phyloP scores from a whole-genome alignment of 1,140 invertebrate genomes.

The Leptoteleia sp. region DNA sequence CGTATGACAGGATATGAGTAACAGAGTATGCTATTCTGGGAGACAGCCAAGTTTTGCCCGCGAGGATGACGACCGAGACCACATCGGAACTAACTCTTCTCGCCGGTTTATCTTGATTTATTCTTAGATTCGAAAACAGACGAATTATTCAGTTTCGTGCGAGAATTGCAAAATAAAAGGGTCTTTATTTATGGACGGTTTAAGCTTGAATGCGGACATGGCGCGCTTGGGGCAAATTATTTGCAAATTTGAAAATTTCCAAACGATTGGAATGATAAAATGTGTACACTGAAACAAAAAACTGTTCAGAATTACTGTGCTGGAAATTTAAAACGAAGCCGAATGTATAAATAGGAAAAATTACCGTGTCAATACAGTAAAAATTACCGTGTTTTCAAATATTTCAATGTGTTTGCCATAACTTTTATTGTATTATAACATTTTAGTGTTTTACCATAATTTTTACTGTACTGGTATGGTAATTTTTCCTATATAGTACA shows the following conservation, averaged over 20 bases:
- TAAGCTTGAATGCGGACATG: conserved; percentile 1
- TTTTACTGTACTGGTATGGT: no score
- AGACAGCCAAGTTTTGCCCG: conserved; percentile 69
- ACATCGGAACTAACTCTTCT: conserved; percentile 32
- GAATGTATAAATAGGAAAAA: no score
- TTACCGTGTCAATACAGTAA: no score
- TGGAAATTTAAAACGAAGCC: no score
- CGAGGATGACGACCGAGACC: conserved; percentile 52
- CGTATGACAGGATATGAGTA: conserved; percentile 59
- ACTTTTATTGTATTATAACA: no score
- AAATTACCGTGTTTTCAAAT: no score
- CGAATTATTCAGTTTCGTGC: conserved; percentile 24
- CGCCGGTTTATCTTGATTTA: conserved; percentile 48
- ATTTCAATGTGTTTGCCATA: no score
- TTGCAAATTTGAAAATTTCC: background rate
- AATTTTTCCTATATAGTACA: no score
- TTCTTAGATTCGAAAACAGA: conserved; percentile 44
- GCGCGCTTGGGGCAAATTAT: background rate
- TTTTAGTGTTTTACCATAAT: no score
- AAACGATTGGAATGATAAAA: no score
- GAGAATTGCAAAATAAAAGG: conserved; percentile 32
- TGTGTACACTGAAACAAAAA: no score
- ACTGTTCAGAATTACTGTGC: no score
- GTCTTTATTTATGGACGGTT: conserved; percentile 21
- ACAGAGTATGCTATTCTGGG: conserved; percentile 76